phyloP scores from a whole-genome alignment of 2,113 vertebrate genomes.

The Xyliphius kryptos region DNA sequence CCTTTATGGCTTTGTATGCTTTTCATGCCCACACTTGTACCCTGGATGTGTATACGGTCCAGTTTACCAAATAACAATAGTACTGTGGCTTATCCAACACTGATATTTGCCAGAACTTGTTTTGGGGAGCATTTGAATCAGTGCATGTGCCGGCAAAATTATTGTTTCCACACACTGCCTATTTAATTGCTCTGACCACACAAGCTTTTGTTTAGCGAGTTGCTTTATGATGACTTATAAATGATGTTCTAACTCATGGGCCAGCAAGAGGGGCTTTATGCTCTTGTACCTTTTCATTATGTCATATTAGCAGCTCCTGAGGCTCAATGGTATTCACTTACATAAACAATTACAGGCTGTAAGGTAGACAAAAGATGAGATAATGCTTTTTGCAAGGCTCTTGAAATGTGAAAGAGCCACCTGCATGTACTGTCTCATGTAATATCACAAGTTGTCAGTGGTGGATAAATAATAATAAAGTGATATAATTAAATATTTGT shows the following conservation, averaged over 20 bases:
- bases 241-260: conserved; percentile 1
- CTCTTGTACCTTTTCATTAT: conserved; percentile 27
- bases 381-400: conserved; percentile 8
- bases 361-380: conserved; percentile 13
- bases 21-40: conserved; percentile 36
- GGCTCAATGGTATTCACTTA: conserved; percentile 20
- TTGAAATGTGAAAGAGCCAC: conserved; percentile 18
- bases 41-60: conserved; percentile 18
- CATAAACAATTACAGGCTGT: conserved; percentile 31
- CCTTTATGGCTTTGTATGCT: conserved; percentile 25
- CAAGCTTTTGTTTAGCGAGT: conserved; percentile 20
- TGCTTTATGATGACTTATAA: conserved; percentile 35
- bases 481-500: too few species aligned
- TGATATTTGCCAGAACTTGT: conserved; percentile 60
- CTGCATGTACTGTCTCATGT: too few species aligned
- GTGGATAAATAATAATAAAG: too few species aligned
- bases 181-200: too few species aligned
- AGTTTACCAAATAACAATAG: conserved; percentile 32
- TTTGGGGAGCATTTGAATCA: conserved; percentile 42
- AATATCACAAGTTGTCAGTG: too few species aligned
- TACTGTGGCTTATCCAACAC: conserved; percentile 38
- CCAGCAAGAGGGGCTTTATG: conserved; percentile 19
- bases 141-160: conserved; percentile 27
- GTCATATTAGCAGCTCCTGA: conserved; percentile 6
- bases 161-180: conserved; percentile 30